A percentile compares a stretch with the other conserved stretches of the same genome.
phyloP scores from a whole-genome alignment of 2,888 invertebrate species.

The Antitype chi region DNA sequence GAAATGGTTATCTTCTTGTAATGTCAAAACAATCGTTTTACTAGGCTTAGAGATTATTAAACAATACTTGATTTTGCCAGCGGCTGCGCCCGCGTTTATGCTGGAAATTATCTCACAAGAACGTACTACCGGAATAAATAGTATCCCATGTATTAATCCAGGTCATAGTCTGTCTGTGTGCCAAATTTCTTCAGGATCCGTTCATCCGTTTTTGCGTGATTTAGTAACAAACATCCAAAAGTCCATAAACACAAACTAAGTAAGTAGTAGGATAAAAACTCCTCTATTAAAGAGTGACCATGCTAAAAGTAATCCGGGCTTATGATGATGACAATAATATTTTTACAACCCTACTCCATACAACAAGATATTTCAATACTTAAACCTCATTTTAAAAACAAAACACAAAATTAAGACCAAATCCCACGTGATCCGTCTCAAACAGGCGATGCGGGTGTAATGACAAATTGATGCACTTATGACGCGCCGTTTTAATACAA shows the following conservation, averaged over 20 bases:
- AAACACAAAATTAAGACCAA: slow-evolving; percentile 37
- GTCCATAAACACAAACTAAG: no score
- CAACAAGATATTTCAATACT: neutral
- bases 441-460: slow-evolving; percentile 81
- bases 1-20: neutral
- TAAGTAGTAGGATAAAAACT: no score
- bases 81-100: no score
- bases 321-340: neutral
- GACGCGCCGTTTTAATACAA: slow-evolving; percentile 72
- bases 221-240: no score
- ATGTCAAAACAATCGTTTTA: neutral
- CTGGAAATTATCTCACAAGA: no score
- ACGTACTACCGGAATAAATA: no score
- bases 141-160: no score
- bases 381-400: slow-evolving; percentile 35
- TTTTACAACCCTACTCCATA: neutral
- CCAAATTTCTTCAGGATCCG: no score
- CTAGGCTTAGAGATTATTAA: no score
- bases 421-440: slow-evolving; percentile 62
- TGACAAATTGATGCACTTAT: slow-evolving; percentile 84
- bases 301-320: neutral
- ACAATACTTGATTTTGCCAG: no score
- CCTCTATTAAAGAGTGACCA: neutral
- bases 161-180: no score
- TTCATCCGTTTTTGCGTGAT: no score